Evolutionary conservation across 2,888 invertebrate species (phyloP).

Genomic region (Caenorhabditis plicata): DNA sequence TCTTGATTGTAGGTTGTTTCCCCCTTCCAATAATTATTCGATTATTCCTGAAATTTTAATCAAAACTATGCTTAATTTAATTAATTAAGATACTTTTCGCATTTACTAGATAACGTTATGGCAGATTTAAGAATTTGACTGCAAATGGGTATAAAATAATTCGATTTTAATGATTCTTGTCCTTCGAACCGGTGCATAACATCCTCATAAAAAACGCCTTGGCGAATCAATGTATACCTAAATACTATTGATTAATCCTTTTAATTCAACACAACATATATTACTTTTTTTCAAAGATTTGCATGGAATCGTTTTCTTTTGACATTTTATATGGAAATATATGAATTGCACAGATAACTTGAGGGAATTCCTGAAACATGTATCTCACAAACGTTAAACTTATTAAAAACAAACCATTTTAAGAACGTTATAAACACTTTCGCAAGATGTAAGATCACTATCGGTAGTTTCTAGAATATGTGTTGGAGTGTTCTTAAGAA

Average conservation of each 20-base stretch:
- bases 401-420: slow-evolving; percentile 8
- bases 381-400: neutral
- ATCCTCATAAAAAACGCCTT: slow-evolving; percentile 59
- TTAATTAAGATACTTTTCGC: neutral
- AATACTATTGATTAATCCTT: neutral
- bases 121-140: neutral
- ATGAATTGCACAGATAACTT: slow-evolving; percentile 54
- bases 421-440: slow-evolving; percentile 21
- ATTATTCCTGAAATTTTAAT: slow-evolving; percentile 15
- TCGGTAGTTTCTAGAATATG: slow-evolving; percentile 8
- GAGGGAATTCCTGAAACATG: slow-evolving; percentile 36
- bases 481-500: slow-evolving; percentile 10
- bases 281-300: slow-evolving; percentile 28
- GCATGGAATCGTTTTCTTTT: slow-evolving; percentile 57
- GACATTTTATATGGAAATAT: slow-evolving; percentile 52
- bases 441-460: slow-evolving; percentile 19
- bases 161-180: slow-evolving; percentile 1
- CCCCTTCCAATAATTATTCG: slow-evolving; percentile 17
- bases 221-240: slow-evolving; percentile 51
- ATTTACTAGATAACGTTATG: neutral
- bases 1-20: slow-evolving; percentile 20
- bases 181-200: slow-evolving; percentile 42
- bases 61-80: too few species aligned
- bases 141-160: neutral
- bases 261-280: slow-evolving; percentile 4